These are phyloP conservation scores for Pangasius sanitwongsei DNA, from an alignment of 2,797 vertebrate species.

Conservation along the genomic window DNA sequence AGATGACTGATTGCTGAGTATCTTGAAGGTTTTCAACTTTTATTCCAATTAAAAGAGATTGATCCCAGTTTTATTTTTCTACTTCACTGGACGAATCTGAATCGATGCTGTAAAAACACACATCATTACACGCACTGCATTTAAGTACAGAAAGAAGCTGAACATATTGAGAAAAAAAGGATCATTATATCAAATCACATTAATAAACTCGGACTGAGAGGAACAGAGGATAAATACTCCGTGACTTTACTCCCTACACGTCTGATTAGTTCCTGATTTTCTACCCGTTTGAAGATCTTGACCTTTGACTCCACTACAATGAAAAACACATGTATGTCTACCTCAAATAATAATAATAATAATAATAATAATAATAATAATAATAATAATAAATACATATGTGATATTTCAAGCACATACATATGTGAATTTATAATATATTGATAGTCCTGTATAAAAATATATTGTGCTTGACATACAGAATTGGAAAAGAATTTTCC, in stretches of 20 bases:
- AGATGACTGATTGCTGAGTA: not conserved
- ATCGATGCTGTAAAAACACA: not conserved
- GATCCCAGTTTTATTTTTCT: not conserved
- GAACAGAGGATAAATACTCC: not conserved
- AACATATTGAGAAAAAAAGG: not conserved
- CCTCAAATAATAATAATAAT: not conserved
- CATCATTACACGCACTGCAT: not conserved
- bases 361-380: not conserved
- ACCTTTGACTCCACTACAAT: slow-evolving; percentile 14
- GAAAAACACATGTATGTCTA: not conserved
- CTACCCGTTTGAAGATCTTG: slow-evolving; percentile 3
- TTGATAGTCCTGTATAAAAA: not conserved
- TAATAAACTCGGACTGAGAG: not conserved
- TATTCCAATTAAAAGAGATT: not conserved
- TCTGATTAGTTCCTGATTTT: slow-evolving; percentile 27
- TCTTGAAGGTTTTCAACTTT: not conserved
- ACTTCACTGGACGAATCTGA: too few species aligned
- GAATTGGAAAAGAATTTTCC: too few species aligned
- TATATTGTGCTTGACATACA: not conserved
- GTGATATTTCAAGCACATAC: not conserved
- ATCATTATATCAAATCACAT: not conserved
- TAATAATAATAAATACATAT: not conserved
- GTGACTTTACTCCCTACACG: not conserved
- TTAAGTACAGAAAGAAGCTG: not conserved
- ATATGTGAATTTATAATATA: not conserved